Evolutionary conservation across 2,888 invertebrate species (phyloP).

Genomic region (Fragum fragum): DNA sequence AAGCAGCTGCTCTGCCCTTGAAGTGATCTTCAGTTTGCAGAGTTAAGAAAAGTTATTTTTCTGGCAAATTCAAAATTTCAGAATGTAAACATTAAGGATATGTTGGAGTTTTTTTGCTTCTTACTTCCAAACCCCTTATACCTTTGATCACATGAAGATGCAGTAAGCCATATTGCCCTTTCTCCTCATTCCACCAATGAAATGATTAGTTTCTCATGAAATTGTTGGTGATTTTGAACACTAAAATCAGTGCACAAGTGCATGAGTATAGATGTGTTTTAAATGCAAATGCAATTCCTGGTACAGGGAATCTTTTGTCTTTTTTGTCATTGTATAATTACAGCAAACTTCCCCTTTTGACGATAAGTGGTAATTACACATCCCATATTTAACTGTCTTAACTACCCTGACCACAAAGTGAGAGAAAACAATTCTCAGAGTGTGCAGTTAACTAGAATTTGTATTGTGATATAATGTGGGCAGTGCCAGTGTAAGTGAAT

Average conservation of each 20-base stretch:
- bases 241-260: neutral
- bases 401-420: constrained; percentile 26
- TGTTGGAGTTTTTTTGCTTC: neutral
- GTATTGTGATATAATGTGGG: constrained; percentile 35
- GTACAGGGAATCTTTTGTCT: neutral
- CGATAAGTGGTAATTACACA: constrained; percentile 2
- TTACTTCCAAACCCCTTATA: neutral
- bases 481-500: constrained; percentile 16
- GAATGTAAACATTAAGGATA: constrained; percentile 23
- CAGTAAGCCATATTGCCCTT: too few relatives aligned
- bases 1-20: constrained; percentile 57
- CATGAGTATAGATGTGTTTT: neutral
- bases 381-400: constrained; percentile 13
- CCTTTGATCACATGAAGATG: too few relatives aligned
- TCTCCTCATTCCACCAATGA: neutral
- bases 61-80: constrained; percentile 55
- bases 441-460: constrained; percentile 23
- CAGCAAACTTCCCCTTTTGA: neutral
- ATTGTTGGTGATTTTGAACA: neutral
- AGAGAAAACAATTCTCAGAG: constrained; percentile 19
- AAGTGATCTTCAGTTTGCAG: constrained; percentile 52
- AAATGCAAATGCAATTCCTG: constrained; percentile 22
- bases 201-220: neutral
- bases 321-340: constrained; percentile 11
- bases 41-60: constrained; percentile 63